These are phyloP conservation scores for Tenthredo mesomela DNA, from an alignment of 2,888 invertebrate species.

Conservation along the genomic window DNA sequence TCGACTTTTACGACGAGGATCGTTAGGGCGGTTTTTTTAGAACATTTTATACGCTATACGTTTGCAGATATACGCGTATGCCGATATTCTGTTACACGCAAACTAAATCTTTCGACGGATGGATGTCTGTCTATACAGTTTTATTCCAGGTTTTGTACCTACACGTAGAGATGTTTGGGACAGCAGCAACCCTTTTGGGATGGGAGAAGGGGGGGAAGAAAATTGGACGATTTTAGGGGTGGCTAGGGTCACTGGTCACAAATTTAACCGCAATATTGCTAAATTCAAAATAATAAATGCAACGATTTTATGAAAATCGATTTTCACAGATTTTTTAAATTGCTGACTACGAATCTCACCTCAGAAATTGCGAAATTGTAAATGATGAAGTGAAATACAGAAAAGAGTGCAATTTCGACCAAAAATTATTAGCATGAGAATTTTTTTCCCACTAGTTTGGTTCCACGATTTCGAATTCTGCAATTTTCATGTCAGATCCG, in stretches of 20 bases:
- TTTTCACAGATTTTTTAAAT: too few relatives aligned
- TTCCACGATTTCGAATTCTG: too few relatives aligned
- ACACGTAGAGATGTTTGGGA: not conserved
- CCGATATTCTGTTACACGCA: conserved; percentile 3
- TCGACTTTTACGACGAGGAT: conserved; percentile 46
- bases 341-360: not conserved
- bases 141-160: not conserved
- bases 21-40: conserved; percentile 9
- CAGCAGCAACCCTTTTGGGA: not conserved
- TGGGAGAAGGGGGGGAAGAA: not conserved
- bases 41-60: not conserved
- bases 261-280: not conserved
- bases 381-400: too few relatives aligned
- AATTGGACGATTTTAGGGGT: not conserved
- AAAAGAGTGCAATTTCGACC: not conserved
- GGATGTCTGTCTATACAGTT: not conserved
- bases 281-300: not conserved
- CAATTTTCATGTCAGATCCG: not conserved
- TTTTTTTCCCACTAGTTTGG: too few relatives aligned
- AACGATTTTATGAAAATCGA: too few relatives aligned
- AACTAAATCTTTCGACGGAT: conserved; percentile 4
- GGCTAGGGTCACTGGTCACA: not conserved
- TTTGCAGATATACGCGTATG: not conserved
- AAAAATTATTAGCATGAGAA: not conserved
- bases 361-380: too few relatives aligned